Evolutionary conservation across 2,797 vertebrate genomes (phyloP).

Genomic region (Botia kubotai): DNA sequence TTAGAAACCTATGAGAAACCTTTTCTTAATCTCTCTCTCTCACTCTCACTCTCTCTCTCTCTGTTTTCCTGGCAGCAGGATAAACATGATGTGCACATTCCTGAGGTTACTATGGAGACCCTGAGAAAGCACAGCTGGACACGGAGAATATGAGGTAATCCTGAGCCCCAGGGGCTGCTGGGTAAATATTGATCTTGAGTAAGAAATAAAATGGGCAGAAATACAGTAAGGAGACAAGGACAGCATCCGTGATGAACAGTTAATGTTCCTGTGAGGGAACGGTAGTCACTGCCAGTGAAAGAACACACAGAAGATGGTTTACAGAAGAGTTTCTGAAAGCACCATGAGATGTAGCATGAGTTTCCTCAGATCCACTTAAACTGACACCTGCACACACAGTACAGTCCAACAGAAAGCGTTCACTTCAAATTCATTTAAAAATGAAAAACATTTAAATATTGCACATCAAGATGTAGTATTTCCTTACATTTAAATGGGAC

Average conservation of each 20-base stretch:
- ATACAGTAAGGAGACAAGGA: slow-evolving; percentile 72
- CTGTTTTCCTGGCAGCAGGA: slow-evolving; percentile 88
- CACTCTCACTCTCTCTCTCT: slow-evolving; percentile 66
- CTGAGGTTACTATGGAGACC: slow-evolving; percentile 87
- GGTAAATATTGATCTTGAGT: slow-evolving; percentile 97
- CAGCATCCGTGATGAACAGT: slow-evolving; percentile 31
- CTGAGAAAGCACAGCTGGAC: slow-evolving; percentile 95
- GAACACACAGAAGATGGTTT: neutral
- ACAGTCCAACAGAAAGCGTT: too few relatives aligned
- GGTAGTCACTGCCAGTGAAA: slow-evolving; percentile 14
- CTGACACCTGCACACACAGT: slow-evolving; percentile 14
- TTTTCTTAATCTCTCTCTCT: slow-evolving; percentile 55
- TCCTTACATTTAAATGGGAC: too few relatives aligned
- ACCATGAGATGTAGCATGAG: neutral
- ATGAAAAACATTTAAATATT: neutral
- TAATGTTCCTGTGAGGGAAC: slow-evolving; percentile 7
- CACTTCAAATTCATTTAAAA: neutral
- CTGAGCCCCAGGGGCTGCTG: slow-evolving; percentile 86
- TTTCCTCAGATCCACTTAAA: neutral
- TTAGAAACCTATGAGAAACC: neutral
- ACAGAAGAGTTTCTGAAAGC: neutral
- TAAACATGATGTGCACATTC: slow-evolving; percentile 93
- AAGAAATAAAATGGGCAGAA: slow-evolving; percentile 85
- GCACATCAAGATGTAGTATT: neutral
- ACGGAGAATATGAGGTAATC: slow-evolving; percentile 94